Percentiles rank a stretch among this genome's conserved stretches.
Evolutionary conservation across 2,888 invertebrate species (phyloP).

Genomic region (Acronicta leporina): DNA sequence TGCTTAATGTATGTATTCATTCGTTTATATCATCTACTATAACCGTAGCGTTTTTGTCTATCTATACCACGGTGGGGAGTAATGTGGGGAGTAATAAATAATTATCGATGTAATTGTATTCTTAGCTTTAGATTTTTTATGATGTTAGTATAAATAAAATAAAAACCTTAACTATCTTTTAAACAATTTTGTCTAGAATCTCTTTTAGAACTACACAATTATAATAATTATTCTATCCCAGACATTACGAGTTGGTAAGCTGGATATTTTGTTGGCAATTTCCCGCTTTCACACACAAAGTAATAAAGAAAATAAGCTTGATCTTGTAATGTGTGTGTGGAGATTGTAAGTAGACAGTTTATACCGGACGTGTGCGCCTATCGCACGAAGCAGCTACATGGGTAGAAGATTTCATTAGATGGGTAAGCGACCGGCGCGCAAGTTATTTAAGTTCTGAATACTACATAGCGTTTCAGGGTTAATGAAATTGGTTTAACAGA

Average conservation of each 20-base stretch:
- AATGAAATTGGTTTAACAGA: conserved; percentile 40
- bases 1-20: neutral
- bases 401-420: conserved; percentile 44
- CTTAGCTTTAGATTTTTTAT: no score
- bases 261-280: neutral
- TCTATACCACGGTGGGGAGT: no score
- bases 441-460: conserved; percentile 41
- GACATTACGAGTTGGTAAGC: no score
- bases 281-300: conserved; percentile 13
- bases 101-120: no score
- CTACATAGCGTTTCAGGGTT: conserved; percentile 39
- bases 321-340: conserved; percentile 17
- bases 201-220: no score
- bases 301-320: conserved; percentile 29
- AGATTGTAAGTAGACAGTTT: conserved; percentile 35
- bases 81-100: no score
- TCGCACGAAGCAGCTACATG: conserved; percentile 31
- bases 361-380: conserved; percentile 33
- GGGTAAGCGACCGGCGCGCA: conserved; percentile 29
- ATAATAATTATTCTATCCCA: no score
- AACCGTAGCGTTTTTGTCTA: neutral
- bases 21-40: neutral
- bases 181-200: no score
- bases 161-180: no score
- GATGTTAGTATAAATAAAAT: no score